Evolutionary conservation across 2,797 vertebrate species (phyloP).

Genomic region (Tenualosa ilisha): DNA sequence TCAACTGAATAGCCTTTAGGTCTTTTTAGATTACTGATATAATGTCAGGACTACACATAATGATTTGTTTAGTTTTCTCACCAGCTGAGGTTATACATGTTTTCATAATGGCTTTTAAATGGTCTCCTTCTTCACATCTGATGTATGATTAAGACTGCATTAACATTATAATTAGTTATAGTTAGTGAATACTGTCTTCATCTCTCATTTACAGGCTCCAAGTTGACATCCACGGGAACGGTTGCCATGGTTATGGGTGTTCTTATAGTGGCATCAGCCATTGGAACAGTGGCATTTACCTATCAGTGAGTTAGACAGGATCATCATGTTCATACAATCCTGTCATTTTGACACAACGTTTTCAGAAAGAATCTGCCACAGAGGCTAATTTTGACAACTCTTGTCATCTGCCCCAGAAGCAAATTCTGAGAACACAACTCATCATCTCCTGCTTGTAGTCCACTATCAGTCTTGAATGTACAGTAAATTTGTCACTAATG

Average conservation of each 20-base stretch:
- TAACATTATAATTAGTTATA: background rate
- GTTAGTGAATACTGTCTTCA: background rate
- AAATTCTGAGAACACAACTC: too few relatives aligned
- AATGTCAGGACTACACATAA: background rate
- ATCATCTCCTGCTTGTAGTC: too few relatives aligned
- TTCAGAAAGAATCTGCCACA: background rate
- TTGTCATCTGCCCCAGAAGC: too few relatives aligned
- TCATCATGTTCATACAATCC: background rate
- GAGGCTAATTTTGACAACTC: background rate
- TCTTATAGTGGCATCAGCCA: slow-evolving; percentile 63
- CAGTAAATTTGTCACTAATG: background rate
- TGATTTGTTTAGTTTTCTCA: background rate
- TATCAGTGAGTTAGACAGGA: slow-evolving; percentile 71
- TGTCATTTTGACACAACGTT: slow-evolving; percentile 4
- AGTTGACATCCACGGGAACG: slow-evolving; percentile 59
- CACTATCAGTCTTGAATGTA: background rate
- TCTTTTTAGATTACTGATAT: background rate
- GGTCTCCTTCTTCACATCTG: background rate
- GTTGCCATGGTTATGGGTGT: slow-evolving; percentile 69
- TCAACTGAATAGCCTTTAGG: background rate
- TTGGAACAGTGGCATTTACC: slow-evolving; percentile 69
- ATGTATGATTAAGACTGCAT: background rate
- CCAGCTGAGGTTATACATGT: background rate
- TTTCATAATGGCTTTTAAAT: background rate
- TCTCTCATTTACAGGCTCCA: slow-evolving; percentile 56